Percentiles rank a stretch among this genome's conserved stretches.
These are phyloP conservation scores for Acanthochromis polyacanthus DNA, from an alignment of 2,113 vertebrate genomes.

Conservation along the genomic window DNA sequence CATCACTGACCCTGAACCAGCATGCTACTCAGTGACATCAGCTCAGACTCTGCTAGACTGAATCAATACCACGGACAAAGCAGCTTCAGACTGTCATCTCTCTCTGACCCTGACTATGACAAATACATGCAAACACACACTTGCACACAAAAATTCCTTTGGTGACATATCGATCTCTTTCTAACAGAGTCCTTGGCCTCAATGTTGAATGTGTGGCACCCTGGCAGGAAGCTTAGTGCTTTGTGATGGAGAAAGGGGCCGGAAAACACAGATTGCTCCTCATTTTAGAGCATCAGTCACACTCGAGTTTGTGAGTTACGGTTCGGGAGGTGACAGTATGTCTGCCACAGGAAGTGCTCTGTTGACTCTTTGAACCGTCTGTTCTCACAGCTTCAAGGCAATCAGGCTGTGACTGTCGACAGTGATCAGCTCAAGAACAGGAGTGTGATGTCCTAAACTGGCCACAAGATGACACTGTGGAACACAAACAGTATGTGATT, in stretches of 20 bases:
- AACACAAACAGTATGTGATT: neutral
- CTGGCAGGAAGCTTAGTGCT: slow-evolving; percentile 18
- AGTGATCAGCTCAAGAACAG: neutral
- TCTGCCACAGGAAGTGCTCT: slow-evolving; percentile 34
- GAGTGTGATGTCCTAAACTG: slow-evolving; percentile 12
- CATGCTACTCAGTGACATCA: slow-evolving; percentile 25
- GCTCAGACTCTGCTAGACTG: slow-evolving; percentile 23
- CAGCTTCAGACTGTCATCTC: slow-evolving; percentile 33
- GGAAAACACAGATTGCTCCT: slow-evolving; percentile 24
- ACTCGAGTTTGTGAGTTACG: slow-evolving; percentile 22
- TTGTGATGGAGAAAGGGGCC: slow-evolving; percentile 15
- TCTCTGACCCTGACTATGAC: slow-evolving; percentile 46
- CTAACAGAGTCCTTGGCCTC: slow-evolving; percentile 56
- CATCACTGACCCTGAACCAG: slow-evolving; percentile 21
- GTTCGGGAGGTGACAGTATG: neutral
- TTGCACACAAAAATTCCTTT: slow-evolving; percentile 24
- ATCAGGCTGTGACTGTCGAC: neutral
- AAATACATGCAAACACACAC: slow-evolving; percentile 21
- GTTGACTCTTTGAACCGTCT: slow-evolving; percentile 17
- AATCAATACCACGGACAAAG: slow-evolving; percentile 55
- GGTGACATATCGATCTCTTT: slow-evolving; percentile 47
- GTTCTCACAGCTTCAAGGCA: slow-evolving; percentile 22
- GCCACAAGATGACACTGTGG: slow-evolving; percentile 75
- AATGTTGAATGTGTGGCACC: slow-evolving; percentile 25
- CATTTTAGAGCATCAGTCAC: slow-evolving; percentile 42